These are phyloP conservation scores for Ophion ventricosus DNA, from an alignment of 2,888 invertebrate genomes.

Conservation along the genomic window DNA sequence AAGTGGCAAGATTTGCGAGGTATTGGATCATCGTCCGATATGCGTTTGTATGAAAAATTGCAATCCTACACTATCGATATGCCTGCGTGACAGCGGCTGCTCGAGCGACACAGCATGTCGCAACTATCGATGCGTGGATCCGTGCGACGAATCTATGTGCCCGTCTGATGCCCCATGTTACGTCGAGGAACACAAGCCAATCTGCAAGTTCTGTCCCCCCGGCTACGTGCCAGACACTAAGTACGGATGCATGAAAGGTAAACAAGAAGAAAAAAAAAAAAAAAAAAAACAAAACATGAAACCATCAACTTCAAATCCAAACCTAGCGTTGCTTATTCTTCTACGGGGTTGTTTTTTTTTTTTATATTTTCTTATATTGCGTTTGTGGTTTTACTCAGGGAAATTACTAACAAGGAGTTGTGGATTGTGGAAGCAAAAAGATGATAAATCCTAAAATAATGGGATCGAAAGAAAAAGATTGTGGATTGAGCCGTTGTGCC, in stretches of 20 bases:
- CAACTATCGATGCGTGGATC: constrained; percentile 95
- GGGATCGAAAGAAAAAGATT: too few species aligned
- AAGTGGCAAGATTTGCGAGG: constrained; percentile 93
- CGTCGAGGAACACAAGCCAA: constrained; percentile 97
- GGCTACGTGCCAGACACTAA: constrained; percentile 96
- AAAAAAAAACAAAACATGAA: too few species aligned
- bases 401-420: too few species aligned
- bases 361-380: too few species aligned
- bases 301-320: too few species aligned
- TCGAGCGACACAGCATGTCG: constrained; percentile 93
- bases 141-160: constrained; percentile 93
- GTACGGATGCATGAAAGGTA: constrained; percentile 98
- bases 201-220: constrained; percentile 97
- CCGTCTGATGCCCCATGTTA: constrained; percentile 94
- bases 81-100: constrained; percentile 95
- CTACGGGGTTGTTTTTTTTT: too few species aligned
- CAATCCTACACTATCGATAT: constrained; percentile 93
- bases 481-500: too few species aligned
- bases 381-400: too few species aligned
- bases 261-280: too few species aligned
- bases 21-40: constrained; percentile 93
- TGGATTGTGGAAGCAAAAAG: too few species aligned
- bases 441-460: too few species aligned
- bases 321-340: too few species aligned
- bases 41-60: constrained; percentile 95